phyloP scores from a whole-genome alignment of 2,888 invertebrate species.

The Barypeithes pellucidus region DNA sequence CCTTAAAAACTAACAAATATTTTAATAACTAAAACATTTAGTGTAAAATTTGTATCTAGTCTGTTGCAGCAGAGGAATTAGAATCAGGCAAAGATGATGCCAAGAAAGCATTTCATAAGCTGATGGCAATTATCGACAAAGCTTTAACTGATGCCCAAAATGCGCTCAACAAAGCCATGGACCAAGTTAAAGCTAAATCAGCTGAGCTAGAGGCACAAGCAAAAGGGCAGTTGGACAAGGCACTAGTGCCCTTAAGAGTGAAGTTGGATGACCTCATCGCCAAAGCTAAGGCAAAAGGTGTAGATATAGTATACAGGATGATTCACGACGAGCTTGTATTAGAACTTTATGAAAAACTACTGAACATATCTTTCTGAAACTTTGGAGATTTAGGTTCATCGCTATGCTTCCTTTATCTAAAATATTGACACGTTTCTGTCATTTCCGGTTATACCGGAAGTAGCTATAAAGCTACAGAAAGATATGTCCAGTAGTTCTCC shows the following conservation, averaged over 20 bases:
- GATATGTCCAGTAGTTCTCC: too few species aligned
- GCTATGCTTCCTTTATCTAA: too few species aligned
- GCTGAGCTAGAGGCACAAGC: conserved; percentile 41
- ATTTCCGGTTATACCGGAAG: too few species aligned
- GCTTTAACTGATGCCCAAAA: conserved; percentile 44
- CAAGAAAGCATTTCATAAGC: conserved; percentile 45
- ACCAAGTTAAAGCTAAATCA: conserved; percentile 35
- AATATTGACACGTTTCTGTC: too few species aligned
- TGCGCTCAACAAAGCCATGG: conserved; percentile 44
- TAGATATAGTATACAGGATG: too few species aligned
- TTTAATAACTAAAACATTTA: not conserved
- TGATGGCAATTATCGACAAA: conserved; percentile 47
- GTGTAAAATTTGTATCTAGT: not conserved
- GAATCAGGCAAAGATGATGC: conserved; percentile 45
- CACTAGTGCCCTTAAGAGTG: conserved; percentile 34
- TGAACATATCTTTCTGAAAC: too few species aligned
- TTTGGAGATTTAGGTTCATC: too few species aligned
- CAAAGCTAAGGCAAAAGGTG: conserved; percentile 43
- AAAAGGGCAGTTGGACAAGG: conserved; percentile 39
- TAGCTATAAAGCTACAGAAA: too few species aligned
- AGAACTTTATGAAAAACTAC: too few species aligned
- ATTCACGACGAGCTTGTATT: too few species aligned
- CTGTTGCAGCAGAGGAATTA: not conserved
- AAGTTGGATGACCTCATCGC: conserved; percentile 46
- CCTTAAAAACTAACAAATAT: too few species aligned